Evolutionary conservation across 1,140 invertebrate genomes (phyloP).

Genomic region (Eulimnadia texana): DNA sequence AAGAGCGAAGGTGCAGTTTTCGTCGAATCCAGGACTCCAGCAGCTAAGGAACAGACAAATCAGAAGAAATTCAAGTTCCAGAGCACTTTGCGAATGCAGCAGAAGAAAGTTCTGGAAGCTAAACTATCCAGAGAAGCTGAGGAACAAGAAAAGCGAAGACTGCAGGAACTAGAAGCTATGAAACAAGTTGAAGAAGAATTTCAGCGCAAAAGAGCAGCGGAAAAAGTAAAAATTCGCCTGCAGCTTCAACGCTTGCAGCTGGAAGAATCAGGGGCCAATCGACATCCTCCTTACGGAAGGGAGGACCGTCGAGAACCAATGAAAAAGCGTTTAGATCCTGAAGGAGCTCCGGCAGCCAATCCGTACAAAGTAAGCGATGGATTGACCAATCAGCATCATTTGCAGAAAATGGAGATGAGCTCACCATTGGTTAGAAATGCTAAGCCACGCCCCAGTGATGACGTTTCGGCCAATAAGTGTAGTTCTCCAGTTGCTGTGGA

Average conservation of each 20-base stretch:
- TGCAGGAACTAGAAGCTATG: constrained; percentile 61
- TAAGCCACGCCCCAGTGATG: not conserved
- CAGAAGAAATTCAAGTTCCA: constrained; percentile 58
- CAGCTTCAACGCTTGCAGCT: constrained; percentile 50
- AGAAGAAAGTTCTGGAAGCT: constrained; percentile 53
- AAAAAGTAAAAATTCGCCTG: constrained; percentile 56
- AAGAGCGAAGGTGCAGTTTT: not conserved
- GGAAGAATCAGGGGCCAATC: constrained; percentile 20
- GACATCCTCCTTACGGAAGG: not conserved
- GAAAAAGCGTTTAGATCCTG: constrained; percentile 23
- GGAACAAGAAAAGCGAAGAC: constrained; percentile 52
- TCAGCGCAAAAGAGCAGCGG: constrained; percentile 50
- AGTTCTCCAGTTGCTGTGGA: constrained; percentile 23
- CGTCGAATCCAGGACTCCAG: not conserved
- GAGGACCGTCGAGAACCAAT: not conserved
- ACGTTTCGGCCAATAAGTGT: not conserved
- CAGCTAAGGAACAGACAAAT: not conserved
- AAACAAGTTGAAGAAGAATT: constrained; percentile 56
- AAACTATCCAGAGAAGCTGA: constrained; percentile 57
- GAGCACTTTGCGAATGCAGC: constrained; percentile 59
- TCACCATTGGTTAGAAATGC: not conserved
- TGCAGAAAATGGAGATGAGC: not conserved
- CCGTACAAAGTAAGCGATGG: not conserved
- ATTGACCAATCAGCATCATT: not conserved
- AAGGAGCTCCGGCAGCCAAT: constrained; percentile 23